These are phyloP conservation scores for Acropora tenuis DNA, from an alignment of 64 coral and sea anemone genomes.

Conservation along the genomic window DNA sequence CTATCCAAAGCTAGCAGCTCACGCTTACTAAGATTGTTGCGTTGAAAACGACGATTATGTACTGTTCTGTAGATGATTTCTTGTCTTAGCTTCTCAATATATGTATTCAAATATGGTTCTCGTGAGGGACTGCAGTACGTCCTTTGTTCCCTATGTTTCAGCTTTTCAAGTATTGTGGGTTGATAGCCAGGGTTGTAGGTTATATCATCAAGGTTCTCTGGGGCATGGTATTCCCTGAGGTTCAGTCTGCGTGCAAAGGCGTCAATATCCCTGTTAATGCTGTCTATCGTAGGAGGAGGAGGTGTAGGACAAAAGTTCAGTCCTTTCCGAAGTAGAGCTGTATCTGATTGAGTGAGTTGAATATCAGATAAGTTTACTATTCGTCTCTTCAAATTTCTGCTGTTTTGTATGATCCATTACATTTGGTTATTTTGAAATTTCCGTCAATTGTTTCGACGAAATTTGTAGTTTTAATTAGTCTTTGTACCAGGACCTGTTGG, in stretches of 20 bases:
- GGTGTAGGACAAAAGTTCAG: neutral
- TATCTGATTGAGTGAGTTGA: no score
- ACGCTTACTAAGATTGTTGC: neutral
- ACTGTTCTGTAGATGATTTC: neutral
- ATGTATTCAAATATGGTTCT: neutral
- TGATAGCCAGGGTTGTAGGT: neutral
- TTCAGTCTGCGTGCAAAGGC: neutral
- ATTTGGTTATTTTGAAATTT: slow-evolving; percentile 2
- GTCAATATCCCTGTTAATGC: slow-evolving; percentile 7
- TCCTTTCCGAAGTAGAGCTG: no score
- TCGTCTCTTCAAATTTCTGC: no score
- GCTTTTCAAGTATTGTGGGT: slow-evolving; percentile 4
- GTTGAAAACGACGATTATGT: neutral
- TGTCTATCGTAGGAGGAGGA: neutral
- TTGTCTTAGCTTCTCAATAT: neutral
- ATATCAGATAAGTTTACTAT: no score
- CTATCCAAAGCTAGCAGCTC: neutral
- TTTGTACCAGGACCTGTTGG: slow-evolving; percentile 8
- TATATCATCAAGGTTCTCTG: neutral
- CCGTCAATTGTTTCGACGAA: neutral
- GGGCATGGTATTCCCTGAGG: neutral
- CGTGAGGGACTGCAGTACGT: neutral
- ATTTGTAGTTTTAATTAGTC: neutral
- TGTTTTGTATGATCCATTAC: no score
- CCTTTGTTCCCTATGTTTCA: neutral